Evolutionary conservation across 2,888 invertebrate genomes (phyloP), one percentile per base, ranked within the genome.

Genomic region (Polietes domitor): DNA sequence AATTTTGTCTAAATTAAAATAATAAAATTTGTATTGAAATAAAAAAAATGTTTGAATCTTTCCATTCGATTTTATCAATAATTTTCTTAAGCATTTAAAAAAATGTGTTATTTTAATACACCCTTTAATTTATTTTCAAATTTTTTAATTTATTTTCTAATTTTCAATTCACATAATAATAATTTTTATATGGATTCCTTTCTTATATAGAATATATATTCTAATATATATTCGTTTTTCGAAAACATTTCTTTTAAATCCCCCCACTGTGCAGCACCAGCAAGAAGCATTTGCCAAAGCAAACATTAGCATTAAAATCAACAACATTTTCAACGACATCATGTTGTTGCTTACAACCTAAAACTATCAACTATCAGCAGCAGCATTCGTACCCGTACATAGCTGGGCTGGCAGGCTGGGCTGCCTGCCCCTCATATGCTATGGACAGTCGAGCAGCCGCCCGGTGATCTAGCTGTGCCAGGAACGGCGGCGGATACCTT

Each of bases 271-370:
- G n/a, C 37, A 37, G 32, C 68, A 1, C 6, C 26, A 26, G 55
- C 75, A 58, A 75, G 43, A 63, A 65, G 50, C 26, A 41, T 76
- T 75, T 65, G 73, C 74, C 37, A 61, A 74, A 74, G 78, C 80
- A 78, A 84, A 84, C 80, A 84, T 80, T 80, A 84, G 78, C 80
- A 84, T 80, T 80, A 80, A 80, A 84, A 78, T 78, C 83, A 80
- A 80, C 83, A 84, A 78, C 77, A 80, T 84, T 80, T 71, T 58
- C 77, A 71, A 75, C 63, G 74, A 77, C 71, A 80, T 71, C 71
- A 72, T 72, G 43, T 74, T 75, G 77, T 76, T 83, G 55, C 47
- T 41, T 77, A 50, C 73, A 78, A 55, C 79, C 76, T 61, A 83
- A 70, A 32, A 15, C 24, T 37, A 72, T 50, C 50, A 50, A 72